A percentile compares a stretch with the other conserved stretches of the same genome.
These are phyloP conservation scores for Simalia tracyae DNA, from an alignment of 2,797 vertebrate species.

Conservation along the genomic window DNA sequence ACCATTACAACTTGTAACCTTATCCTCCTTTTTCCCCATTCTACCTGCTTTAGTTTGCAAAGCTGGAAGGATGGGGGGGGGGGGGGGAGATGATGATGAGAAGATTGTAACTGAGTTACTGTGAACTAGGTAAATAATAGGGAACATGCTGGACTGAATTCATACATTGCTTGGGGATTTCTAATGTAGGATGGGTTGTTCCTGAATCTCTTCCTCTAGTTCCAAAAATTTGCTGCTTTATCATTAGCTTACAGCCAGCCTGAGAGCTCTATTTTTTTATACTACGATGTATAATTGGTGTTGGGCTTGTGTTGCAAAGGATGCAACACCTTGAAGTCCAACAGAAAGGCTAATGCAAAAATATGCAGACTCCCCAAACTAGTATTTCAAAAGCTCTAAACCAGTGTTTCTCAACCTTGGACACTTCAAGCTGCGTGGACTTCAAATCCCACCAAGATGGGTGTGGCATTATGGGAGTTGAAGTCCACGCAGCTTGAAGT, in stretches of 20 bases:
- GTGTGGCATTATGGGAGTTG: neutral
- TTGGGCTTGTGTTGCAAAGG: neutral
- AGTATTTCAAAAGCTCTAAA: neutral
- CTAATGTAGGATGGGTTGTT: neutral
- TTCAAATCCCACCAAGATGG: neutral
- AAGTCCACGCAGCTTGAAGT: neutral
- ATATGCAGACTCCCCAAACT: neutral
- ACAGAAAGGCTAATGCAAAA: neutral
- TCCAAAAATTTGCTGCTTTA: neutral
- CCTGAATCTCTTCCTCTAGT: too few species aligned
- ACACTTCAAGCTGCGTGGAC: accelerated
- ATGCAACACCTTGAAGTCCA: neutral
- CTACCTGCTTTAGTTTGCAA: neutral
- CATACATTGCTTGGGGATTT: neutral
- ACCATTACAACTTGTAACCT: too few species aligned
- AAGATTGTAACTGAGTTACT: neutral
- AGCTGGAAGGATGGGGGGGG: neutral
- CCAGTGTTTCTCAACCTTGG: neutral
- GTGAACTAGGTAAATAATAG: neutral
- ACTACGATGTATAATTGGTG: neutral
- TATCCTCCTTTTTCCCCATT: neutral
- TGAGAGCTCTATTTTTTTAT: neutral
- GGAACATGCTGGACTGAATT: neutral
- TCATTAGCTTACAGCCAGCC: neutral
- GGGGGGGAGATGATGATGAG: neutral